phyloP scores from a whole-genome alignment of 2,113 vertebrate genomes.

The Phalacrocorax pelagicus region DNA sequence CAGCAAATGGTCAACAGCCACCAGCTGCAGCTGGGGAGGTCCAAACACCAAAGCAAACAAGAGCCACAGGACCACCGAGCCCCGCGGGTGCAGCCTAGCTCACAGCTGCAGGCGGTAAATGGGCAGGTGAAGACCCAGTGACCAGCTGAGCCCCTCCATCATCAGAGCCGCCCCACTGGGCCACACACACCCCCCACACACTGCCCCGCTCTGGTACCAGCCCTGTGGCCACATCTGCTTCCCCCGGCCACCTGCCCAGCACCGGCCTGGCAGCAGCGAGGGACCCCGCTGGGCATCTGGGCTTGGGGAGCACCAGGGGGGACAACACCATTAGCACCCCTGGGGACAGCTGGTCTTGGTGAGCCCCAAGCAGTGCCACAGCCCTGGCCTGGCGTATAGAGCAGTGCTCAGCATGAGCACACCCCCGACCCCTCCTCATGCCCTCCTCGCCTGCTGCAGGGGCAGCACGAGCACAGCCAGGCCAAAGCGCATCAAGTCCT shows the following conservation, averaged over 20 bases:
- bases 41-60: too few species aligned
- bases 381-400: neutral
- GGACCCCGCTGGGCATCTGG: neutral
- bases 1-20: neutral
- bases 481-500: neutral
- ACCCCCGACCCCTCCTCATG: neutral
- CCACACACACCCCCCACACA: too few species aligned
- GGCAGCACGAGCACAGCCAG: neutral
- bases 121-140: too few species aligned
- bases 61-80: neutral
- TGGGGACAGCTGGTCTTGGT: neutral
- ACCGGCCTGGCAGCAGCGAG: neutral
- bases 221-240: neutral
- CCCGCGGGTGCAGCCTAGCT: neutral
- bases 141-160: neutral
- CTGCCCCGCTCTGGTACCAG: too few species aligned
- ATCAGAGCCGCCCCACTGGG: neutral
- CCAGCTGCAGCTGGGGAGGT: neutral
- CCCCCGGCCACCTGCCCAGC: neutral
- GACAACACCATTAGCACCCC: too few species aligned
- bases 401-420: neutral
- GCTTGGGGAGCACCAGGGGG: neutral
- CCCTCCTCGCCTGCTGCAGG: neutral
- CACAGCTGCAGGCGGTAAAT: neutral
- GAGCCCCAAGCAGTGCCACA: neutral